phyloP scores from a whole-genome alignment of 92 coral and sea anemone species.

The Virgularia gustaviana region DNA sequence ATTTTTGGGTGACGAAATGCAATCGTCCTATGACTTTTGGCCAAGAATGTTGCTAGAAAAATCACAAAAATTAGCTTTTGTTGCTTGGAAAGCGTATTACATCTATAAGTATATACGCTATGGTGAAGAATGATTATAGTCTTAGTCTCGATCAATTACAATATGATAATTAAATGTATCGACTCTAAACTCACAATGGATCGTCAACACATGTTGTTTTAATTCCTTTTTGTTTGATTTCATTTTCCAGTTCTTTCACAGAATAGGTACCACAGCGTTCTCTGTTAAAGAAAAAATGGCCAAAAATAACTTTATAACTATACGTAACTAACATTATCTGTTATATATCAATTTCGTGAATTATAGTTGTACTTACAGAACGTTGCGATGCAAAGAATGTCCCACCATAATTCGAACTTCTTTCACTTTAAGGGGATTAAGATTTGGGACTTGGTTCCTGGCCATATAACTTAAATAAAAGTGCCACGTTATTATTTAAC shows the following conservation, averaged over 20 bases:
- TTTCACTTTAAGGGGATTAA: constrained; percentile 56
- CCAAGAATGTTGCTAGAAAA: too few species aligned
- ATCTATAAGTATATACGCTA: not conserved
- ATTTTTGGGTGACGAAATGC: not conserved
- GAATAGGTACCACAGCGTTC: constrained; percentile 76
- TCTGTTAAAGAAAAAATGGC: constrained; percentile 34
- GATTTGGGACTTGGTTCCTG: constrained; percentile 78
- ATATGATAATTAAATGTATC: not conserved
- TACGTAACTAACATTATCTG: not conserved
- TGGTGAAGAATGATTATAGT: not conserved
- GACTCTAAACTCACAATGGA: constrained; percentile 70
- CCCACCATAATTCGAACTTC: constrained; percentile 88
- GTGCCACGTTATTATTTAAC: not conserved
- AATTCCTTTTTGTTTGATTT: constrained; percentile 70
- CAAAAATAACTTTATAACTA: not conserved
- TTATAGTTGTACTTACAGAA: constrained; percentile 57
- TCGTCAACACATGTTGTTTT: constrained; percentile 79
- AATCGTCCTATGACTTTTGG: too few species aligned
- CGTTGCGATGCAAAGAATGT: constrained; percentile 72
- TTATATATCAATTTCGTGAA: not conserved
- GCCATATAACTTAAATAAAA: constrained; percentile 63
- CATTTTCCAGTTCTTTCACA: constrained; percentile 67
- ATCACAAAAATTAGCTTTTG: too few species aligned
- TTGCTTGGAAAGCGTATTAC: not conserved
- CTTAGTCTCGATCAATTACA: not conserved